Evolutionary conservation across 2,797 vertebrate genomes (phyloP).

Genomic region (Pangasius macronema): DNA sequence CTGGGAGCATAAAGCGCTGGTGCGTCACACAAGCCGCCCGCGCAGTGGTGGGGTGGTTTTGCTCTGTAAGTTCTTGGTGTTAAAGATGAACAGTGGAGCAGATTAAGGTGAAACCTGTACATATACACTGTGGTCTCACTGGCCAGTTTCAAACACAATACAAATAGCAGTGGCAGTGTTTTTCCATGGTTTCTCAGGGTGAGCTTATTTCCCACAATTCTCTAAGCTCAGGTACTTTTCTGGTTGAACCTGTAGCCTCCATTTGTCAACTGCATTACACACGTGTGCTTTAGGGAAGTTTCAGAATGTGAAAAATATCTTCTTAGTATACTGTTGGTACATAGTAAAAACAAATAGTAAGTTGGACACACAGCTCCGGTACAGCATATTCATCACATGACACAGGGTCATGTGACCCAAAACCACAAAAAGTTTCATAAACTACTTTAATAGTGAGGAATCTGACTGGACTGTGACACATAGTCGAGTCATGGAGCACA

Average conservation of each 20-base stretch:
- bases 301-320: background rate
- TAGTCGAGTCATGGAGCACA: background rate
- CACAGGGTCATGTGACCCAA: background rate
- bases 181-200: background rate
- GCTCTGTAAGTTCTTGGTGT: background rate
- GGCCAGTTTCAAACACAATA: background rate
- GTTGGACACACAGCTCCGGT: background rate
- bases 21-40: background rate
- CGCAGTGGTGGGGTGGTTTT: background rate
- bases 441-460: background rate
- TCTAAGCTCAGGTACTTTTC: background rate
- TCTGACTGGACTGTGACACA: slow-evolving; percentile 24
- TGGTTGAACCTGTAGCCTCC: background rate
- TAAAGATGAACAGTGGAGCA: too few species aligned
- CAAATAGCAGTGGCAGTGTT: background rate
- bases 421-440: background rate
- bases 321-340: background rate
- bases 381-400: background rate
- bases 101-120: background rate
- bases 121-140: background rate
- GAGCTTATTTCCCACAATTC: background rate
- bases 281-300: background rate
- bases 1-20: background rate
- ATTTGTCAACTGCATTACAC: background rate
- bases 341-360: background rate